These are phyloP conservation scores for Andrena chrysosceles DNA, from an alignment of 2,888 invertebrate species.

Conservation along the genomic window DNA sequence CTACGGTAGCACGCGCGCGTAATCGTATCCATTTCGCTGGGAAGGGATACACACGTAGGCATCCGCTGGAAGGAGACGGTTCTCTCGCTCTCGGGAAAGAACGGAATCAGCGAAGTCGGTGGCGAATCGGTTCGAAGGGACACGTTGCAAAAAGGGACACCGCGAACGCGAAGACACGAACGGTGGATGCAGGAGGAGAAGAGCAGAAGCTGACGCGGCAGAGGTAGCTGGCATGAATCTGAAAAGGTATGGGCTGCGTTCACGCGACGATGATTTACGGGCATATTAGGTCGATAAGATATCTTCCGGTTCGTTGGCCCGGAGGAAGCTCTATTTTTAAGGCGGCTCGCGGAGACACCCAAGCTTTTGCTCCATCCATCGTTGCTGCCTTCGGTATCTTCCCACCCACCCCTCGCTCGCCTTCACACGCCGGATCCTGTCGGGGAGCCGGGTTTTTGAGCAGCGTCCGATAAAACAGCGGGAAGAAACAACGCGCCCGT, in stretches of 20 bases:
- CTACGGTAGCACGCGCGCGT: slow-evolving; percentile 31
- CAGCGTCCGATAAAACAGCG: slow-evolving; percentile 22
- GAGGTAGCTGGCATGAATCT: slow-evolving; percentile 75
- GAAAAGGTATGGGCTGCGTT: slow-evolving; percentile 77
- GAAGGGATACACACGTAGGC: slow-evolving; percentile 21
- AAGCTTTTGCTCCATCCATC: slow-evolving; percentile 68
- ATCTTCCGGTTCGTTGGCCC: slow-evolving; percentile 77
- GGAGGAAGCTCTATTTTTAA: slow-evolving; percentile 75
- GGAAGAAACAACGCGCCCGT: slow-evolving; percentile 28
- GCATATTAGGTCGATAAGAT: slow-evolving; percentile 79
- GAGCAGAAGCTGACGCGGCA: slow-evolving; percentile 76
- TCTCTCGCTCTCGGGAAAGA: neutral
- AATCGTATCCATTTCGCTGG: slow-evolving; percentile 68
- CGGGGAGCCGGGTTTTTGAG: slow-evolving; percentile 30
- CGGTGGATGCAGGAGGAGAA: slow-evolving; percentile 39
- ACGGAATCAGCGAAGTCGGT: slow-evolving; percentile 44
- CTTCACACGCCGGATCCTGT: slow-evolving; percentile 45
- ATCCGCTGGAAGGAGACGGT: slow-evolving; percentile 6
- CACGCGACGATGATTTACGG: slow-evolving; percentile 79
- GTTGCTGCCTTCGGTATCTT: slow-evolving; percentile 41
- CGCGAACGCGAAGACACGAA: slow-evolving; percentile 15
- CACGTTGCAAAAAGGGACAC: slow-evolving; percentile 17
- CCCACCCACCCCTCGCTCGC: slow-evolving; percentile 7
- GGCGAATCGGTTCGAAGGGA: slow-evolving; percentile 5
- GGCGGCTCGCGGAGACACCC: slow-evolving; percentile 65